Base-by-base conservation (phyloP, 2,888 invertebrate genomes). In the Acanthopleura granulata region DNA sequence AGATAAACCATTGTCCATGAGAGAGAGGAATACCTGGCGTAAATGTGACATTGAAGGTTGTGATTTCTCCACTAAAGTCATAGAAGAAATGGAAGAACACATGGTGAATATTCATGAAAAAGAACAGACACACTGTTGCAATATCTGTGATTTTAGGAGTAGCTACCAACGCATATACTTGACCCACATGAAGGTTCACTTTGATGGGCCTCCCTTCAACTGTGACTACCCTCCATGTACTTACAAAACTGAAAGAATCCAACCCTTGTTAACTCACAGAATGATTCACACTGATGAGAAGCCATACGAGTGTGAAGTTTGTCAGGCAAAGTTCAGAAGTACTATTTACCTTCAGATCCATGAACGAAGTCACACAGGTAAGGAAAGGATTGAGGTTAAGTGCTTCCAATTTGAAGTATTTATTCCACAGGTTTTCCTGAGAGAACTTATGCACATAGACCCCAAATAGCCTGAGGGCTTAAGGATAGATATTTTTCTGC, bases 111-210 rank as follows among this genome's bases (percentile, higher is more conserved):
- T 79, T 40, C 84, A 84, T 76, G 79, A 81, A 72, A 74, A 76
- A 70, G 73, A 66, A n/a, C 16, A 18, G 22, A 72, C 73, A 22
- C 73, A 57, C 57, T 22, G 61, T 25, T 94, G 94, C 87, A 92
- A 92, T 51, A 88, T 93, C 72, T 94, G 94, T 88, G 91, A 92
- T n/a, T 93, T 93, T 88, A 92, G 92, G 70, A 93, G 93, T 82
- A 92, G 93, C 80, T 93, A 93, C 91, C 93, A 93, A 83, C 91
- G 93, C 50, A 92, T 93, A 81, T 93, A 93, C 88, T 92, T 93
- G 80, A 91, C 91, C 78, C 94, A 94, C 84, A 93, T 93, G 92
- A 92, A 92, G 83, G 74, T 80, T 22, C 91, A 91, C 88, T 93
- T 93, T 85, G 89, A 91, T 72, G 93, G 93, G 25, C 93, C 93